Conservation (phyloP, 2,797 vertebrate species). For the Alectoris magna region DNA sequence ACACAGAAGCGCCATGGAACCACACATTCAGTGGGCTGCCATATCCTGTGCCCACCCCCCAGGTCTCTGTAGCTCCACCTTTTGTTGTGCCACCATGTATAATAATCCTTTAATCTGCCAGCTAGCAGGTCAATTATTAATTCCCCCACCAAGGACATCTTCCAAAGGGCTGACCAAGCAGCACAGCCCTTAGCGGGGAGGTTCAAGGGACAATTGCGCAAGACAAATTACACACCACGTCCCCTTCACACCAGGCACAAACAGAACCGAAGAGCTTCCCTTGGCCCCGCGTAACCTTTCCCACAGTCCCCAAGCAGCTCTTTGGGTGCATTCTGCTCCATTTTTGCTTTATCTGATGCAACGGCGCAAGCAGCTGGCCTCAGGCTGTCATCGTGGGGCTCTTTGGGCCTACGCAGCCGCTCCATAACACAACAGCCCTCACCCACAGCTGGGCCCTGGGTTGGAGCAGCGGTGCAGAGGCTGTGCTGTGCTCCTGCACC, state of each 20-base stretch:
- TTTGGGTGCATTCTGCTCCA: background rate
- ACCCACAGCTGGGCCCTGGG: background rate
- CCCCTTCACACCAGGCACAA: fast-evolving
- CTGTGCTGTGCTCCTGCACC: fast-evolving
- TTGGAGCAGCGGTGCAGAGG: background rate
- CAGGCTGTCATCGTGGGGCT: background rate
- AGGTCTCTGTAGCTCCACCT: background rate
- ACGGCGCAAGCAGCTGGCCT: fast-evolving
- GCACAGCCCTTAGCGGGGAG: fast-evolving
- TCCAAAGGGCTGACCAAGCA: fast-evolving
- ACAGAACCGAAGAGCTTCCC: background rate
- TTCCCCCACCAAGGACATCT: background rate
- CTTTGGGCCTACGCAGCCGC: fast-evolving
- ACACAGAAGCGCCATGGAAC: background rate
- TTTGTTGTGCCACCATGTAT: fast-evolving
- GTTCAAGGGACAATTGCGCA: background rate
- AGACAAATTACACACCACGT: fast-evolving
- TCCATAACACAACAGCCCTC: background rate
- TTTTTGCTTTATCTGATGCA: background rate
- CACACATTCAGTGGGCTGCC: fast-evolving
- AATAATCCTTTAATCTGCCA: background rate
- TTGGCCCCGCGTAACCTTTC: background rate
- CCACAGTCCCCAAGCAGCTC: fast-evolving
- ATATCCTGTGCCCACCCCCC: background rate
- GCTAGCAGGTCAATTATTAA: constrained; percentile 55